Evolutionary conservation across 2,888 invertebrate genomes (phyloP), one percentile per base, ranked within the genome.

Genomic region (Lampropteryx suffumata): DNA sequence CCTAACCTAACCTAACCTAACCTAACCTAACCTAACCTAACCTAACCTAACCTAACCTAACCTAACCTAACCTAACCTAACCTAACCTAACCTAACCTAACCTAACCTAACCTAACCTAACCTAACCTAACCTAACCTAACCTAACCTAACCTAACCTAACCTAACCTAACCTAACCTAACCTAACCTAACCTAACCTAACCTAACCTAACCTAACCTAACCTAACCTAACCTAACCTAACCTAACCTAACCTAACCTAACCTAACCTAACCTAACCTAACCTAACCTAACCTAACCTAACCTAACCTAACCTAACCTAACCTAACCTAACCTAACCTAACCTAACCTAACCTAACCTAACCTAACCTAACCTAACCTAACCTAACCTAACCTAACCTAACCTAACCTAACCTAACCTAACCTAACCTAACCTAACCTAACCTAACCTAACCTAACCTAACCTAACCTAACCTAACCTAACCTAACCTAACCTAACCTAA

Each of bases 231-330:
- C 30, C 30, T 32, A 32, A 32, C 30, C 30, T 32, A 32, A 32
- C 30, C 30, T 32, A 32, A 32, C 30, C 30, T 32, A 41, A 41
- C 41, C 17, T 33, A 28, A 28, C 28, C 28, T 28, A 28, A 28
- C 28, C 28, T 28, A 28, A 28, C 28, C 28, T 28, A 28, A 28
- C 28, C 28, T 28, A 28, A 28, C 28, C 28, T 28, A 28, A 28
- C 28, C 28, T 28, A 28, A 28, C 28, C 28, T 28, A 28, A 28
- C 28, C 28, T 28, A 28, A 28, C 28, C 28, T 28, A 28, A 28
- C 28, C 28, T 14, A 33, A 14, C 14, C 17, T 2, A 1, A 32
- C 30, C 30, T 32, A 11, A 11, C 30, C 11, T 32, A 32, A 32
- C 30, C 30, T 32, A 32, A 32, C 30, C 30, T 32, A 32, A 32